A percentile compares a stretch with the other conserved stretches of the same genome.
phyloP scores from a whole-genome alignment of 2,113 vertebrate species.

The Vidua macroura region DNA sequence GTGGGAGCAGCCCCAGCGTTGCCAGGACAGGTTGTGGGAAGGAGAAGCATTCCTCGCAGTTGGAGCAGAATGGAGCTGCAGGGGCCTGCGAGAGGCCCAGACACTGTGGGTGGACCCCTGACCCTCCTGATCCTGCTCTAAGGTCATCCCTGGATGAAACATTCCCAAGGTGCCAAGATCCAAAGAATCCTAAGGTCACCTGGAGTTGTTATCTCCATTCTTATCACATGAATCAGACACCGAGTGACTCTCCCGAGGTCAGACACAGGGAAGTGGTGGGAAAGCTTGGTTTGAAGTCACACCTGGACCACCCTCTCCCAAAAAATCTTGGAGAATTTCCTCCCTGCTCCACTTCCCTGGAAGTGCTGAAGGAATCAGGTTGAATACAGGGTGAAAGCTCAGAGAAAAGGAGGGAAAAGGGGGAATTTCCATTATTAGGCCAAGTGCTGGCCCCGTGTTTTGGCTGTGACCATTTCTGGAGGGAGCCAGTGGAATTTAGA shows the following conservation, averaged over 20 bases:
- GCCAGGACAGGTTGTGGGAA: neutral
- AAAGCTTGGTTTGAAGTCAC: neutral
- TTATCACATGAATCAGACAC: neutral
- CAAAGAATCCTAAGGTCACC: neutral
- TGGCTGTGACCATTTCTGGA: neutral
- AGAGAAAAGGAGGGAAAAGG: neutral
- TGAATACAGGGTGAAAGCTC: neutral
- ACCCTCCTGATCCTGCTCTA: neutral
- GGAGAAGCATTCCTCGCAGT: neutral
- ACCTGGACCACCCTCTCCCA: neutral
- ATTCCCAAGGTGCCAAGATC: fast-evolving
- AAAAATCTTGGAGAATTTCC: fast-evolving
- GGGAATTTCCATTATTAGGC: neutral
- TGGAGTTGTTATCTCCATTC: neutral
- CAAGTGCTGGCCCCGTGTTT: neutral
- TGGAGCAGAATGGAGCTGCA: neutral
- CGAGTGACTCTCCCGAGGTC: fast-evolving
- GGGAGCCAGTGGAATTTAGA: neutral
- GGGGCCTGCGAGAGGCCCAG: neutral
- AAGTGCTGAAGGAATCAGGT: neutral
- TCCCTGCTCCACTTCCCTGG: neutral
- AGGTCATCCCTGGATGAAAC: neutral
- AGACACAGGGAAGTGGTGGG: neutral
- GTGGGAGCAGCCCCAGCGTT: neutral
- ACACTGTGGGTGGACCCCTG: neutral